Evolutionary conservation across 2,888 invertebrate species (phyloP).

Genomic region (Eugnorisma glareosa): DNA sequence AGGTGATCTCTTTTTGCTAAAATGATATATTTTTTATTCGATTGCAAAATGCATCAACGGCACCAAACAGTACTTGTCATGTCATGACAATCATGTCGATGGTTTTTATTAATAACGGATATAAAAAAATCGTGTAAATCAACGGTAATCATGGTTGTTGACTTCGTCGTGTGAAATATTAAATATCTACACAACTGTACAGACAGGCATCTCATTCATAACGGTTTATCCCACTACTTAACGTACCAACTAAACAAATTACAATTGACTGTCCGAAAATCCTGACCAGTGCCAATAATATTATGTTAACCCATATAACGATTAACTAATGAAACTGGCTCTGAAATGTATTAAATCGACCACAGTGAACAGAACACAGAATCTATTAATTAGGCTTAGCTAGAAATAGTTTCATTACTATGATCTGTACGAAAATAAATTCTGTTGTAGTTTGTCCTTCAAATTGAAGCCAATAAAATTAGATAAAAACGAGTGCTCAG

Average conservation of each 20-base stretch:
- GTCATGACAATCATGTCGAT: not conserved
- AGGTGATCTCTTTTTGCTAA: not conserved
- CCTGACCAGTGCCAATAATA: constrained; percentile 6
- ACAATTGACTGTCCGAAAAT: constrained; percentile 11
- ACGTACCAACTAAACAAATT: not conserved
- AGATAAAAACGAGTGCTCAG: too few species aligned
- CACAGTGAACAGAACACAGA: not conserved
- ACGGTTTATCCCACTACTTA: not conserved
- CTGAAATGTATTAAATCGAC: not conserved
- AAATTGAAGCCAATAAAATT: not conserved
- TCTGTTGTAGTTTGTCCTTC: not conserved
- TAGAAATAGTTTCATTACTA: constrained; percentile 4
- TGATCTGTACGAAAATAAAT: not conserved
- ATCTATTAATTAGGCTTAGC: not conserved
- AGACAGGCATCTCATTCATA: not conserved
- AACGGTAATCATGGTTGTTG: not conserved
- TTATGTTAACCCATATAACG: not conserved
- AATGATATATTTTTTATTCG: not conserved
- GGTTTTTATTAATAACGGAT: not conserved
- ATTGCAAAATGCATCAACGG: not conserved
- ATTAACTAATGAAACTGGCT: not conserved
- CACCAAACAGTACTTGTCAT: not conserved
- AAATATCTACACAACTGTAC: not conserved
- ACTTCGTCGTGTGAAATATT: not conserved
- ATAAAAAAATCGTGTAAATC: not conserved